Percentiles rank a stretch among this genome's conserved stretches.
phyloP scores from a whole-genome alignment of 1,140 invertebrate genomes.

The Nixonia krombeini region DNA sequence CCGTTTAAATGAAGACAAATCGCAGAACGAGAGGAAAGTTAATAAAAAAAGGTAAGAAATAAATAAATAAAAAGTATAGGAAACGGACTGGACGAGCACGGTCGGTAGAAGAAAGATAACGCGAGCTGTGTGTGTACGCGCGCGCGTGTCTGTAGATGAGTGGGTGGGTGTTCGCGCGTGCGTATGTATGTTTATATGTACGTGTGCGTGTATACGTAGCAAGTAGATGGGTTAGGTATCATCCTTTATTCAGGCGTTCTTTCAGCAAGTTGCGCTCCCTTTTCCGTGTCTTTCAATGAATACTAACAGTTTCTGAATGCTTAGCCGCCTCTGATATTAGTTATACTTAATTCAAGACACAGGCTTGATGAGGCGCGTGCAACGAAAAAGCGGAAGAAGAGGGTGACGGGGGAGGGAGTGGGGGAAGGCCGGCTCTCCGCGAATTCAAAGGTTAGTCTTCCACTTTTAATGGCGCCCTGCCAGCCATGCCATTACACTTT shows the following conservation, averaged over 20 bases:
- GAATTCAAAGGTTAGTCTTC: conserved; percentile 55
- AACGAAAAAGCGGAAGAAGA: conserved; percentile 30
- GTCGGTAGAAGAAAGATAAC: conserved; percentile 14
- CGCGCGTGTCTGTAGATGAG: conserved; percentile 22
- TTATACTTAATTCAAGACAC: conserved; percentile 70
- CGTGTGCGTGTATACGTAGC: conserved; percentile 31
- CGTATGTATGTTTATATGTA: conserved; percentile 21
- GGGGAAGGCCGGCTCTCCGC: conserved; percentile 20
- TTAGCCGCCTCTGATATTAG: conserved; percentile 62
- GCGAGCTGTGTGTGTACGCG: conserved; percentile 7
- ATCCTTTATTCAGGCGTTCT: conserved; percentile 64
- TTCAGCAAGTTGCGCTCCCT: conserved; percentile 53
- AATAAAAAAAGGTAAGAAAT: not conserved
- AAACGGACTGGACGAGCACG: conserved; percentile 5
- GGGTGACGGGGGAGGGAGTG: too few species aligned
- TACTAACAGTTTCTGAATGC: conserved; percentile 67
- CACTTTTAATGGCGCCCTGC: conserved; percentile 53
- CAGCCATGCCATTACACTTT: conserved; percentile 51
- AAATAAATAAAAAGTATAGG: conserved; percentile 9
- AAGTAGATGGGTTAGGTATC: conserved; percentile 46
- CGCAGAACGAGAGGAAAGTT: not conserved
- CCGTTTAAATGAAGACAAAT: conserved; percentile 18
- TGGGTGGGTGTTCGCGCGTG: conserved; percentile 21
- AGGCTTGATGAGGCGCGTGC: conserved; percentile 55
- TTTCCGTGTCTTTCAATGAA: conserved; percentile 65